phyloP scores from a whole-genome alignment of 2,797 vertebrate species.

The Pantherophis alleghaniensis region DNA sequence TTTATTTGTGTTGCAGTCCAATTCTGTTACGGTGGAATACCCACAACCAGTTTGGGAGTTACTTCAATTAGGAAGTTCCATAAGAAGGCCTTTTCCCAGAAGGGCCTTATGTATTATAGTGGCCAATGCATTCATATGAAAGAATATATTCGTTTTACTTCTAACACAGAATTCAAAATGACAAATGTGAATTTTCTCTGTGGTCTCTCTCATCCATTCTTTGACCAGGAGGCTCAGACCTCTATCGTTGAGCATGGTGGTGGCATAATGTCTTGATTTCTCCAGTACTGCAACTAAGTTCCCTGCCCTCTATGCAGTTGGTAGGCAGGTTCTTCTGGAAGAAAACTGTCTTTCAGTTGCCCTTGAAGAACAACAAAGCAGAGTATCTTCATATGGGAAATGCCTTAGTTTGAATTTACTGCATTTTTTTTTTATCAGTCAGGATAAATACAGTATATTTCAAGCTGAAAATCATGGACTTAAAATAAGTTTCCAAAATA shows the following conservation, averaged over 20 bases:
- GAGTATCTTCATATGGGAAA: slow-evolving; percentile 60
- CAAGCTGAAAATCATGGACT: slow-evolving; percentile 58
- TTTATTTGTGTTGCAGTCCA: background rate
- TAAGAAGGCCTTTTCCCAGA: background rate
- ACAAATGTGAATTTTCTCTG: background rate
- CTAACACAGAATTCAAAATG: background rate
- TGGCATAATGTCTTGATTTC: background rate
- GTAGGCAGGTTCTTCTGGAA: background rate
- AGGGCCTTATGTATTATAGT: background rate
- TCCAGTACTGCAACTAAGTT: background rate
- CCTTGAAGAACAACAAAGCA: background rate
- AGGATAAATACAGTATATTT: slow-evolving; percentile 63
- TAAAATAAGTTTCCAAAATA: slow-evolving; percentile 69
- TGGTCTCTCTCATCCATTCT: background rate
- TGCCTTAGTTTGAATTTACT: slow-evolving; percentile 51
- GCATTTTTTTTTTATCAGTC: slow-evolving; percentile 60
- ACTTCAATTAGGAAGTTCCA: background rate
- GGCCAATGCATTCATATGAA: background rate
- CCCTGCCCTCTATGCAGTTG: background rate
- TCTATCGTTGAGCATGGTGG: background rate
- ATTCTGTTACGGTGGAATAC: background rate
- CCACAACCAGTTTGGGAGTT: no score
- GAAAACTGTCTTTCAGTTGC: background rate
- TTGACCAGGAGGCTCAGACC: background rate
- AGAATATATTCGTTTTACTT: background rate